Evolutionary conservation across 2,113 vertebrate species (phyloP).

Genomic region (Channa argus): DNA sequence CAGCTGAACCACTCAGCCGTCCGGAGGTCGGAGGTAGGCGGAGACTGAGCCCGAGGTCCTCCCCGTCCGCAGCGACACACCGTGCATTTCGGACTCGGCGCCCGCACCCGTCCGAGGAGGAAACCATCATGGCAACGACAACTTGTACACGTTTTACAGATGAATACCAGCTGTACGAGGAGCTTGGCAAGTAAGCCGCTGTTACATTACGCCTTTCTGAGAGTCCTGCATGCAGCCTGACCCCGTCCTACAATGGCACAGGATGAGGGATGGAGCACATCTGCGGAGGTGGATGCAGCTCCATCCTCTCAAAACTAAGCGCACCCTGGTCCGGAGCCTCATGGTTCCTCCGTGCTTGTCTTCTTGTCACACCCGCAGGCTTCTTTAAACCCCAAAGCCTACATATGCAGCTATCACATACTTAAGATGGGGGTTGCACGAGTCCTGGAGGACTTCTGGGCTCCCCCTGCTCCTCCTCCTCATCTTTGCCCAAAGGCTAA

Average conservation of each 20-base stretch:
- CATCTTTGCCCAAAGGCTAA: slow-evolving; percentile 37
- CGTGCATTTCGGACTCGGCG: slow-evolving; percentile 48
- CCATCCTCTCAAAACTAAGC: slow-evolving; percentile 39
- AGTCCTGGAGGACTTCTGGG: slow-evolving; percentile 27
- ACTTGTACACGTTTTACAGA: slow-evolving; percentile 95
- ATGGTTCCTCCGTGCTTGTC: not conserved
- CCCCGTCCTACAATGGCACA: slow-evolving; percentile 2
- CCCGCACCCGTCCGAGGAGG: slow-evolving; percentile 50
- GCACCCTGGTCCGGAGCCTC: slow-evolving; percentile 23
- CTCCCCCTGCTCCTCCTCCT: not conserved
- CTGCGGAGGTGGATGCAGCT: slow-evolving; percentile 44
- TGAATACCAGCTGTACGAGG: slow-evolving; percentile 95
- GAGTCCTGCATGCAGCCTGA: slow-evolving; percentile 39
- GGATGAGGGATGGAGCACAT: slow-evolving; percentile 33
- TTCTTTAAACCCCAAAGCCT: not conserved
- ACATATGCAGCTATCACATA: not conserved
- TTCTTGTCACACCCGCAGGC: not conserved
- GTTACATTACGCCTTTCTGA: not conserved
- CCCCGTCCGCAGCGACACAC: slow-evolving; percentile 62
- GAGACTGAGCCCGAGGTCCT: slow-evolving; percentile 58
- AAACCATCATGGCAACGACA: slow-evolving; percentile 88
- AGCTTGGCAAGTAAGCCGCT: slow-evolving; percentile 93
- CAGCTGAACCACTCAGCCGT: slow-evolving; percentile 45
- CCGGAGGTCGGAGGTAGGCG: slow-evolving; percentile 69
- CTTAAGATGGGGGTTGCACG: not conserved